Conservation (phyloP, 2,797 vertebrate species). For the Carduelis carduelis region DNA sequence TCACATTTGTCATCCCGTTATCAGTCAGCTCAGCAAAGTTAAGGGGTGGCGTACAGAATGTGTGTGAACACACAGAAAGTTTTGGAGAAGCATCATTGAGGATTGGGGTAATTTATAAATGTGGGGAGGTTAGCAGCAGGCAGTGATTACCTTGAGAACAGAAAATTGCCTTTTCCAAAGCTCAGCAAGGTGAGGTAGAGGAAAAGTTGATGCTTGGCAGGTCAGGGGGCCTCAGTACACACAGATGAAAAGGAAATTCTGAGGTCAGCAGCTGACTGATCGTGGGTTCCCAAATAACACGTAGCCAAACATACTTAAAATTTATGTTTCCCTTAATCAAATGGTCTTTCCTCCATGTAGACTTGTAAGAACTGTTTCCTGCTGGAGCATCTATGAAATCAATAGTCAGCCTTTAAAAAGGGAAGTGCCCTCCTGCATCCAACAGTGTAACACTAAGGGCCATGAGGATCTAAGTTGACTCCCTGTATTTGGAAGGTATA, state of each 20-base stretch:
- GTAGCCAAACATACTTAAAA: neutral
- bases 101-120: neutral
- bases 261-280: neutral
- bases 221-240: neutral
- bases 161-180: neutral
- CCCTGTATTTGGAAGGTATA: neutral
- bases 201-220: neutral
- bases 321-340: conserved; percentile 45
- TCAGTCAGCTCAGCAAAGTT: neutral
- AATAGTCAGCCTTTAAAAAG: neutral
- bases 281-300: neutral
- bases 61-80: neutral
- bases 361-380: neutral
- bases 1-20: neutral
- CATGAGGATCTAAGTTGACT: neutral
- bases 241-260: neutral
- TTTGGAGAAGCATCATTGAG: neutral
- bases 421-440: neutral
- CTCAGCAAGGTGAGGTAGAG: neutral
- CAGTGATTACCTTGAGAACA: neutral
- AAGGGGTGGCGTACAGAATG: neutral
- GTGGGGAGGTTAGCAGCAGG: neutral
- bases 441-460: neutral
- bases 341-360: conserved; percentile 6
- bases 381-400: neutral